Percentiles rank a stretch among this genome's conserved stretches.
These are phyloP conservation scores for Montipora cactus DNA, from an alignment of 64 coral and sea anemone species.

Conservation along the genomic window DNA sequence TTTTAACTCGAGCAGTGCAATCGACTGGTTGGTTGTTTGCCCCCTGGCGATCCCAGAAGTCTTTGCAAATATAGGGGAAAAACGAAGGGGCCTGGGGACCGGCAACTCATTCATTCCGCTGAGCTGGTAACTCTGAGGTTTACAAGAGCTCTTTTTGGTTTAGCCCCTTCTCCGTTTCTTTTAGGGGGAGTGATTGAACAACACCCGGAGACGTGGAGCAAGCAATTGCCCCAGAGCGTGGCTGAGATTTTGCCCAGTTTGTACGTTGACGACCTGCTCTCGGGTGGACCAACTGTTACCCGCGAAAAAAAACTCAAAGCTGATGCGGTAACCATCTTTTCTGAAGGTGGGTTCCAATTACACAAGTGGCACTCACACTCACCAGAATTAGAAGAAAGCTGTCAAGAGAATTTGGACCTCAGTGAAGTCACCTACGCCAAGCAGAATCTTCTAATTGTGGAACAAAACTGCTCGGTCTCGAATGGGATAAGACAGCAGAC, in stretches of 20 bases:
- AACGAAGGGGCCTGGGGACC: too few relatives aligned
- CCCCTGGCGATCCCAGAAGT: too few relatives aligned
- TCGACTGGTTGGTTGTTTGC: too few relatives aligned
- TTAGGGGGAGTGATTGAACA: conserved; percentile 51
- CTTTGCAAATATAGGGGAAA: too few relatives aligned
- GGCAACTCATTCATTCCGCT: too few relatives aligned
- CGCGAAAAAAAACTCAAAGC: conserved; percentile 22
- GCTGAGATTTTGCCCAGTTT: conserved; percentile 25
- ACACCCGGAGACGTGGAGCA: conserved; percentile 41
- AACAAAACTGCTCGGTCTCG: conserved; percentile 7
- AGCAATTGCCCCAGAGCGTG: conserved; percentile 8
- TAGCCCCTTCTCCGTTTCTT: conserved; percentile 39
- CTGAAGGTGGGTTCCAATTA: conserved; percentile 14
- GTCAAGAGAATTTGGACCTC: not conserved
- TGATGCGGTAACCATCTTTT: conserved; percentile 15
- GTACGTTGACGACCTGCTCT: conserved; percentile 41
- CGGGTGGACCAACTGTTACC: conserved; percentile 20
- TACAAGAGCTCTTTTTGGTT: conserved; percentile 26
- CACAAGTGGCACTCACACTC: conserved; percentile 48
- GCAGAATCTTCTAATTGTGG: not conserved
- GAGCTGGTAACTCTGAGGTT: not conserved
- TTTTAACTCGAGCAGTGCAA: too few relatives aligned
- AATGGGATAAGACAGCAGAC: conserved; percentile 7
- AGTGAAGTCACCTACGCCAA: conserved; percentile 36
- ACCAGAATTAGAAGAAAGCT: not conserved